phyloP scores from a whole-genome alignment of 2,113 vertebrate genomes.

The Laticauda colubrina region DNA sequence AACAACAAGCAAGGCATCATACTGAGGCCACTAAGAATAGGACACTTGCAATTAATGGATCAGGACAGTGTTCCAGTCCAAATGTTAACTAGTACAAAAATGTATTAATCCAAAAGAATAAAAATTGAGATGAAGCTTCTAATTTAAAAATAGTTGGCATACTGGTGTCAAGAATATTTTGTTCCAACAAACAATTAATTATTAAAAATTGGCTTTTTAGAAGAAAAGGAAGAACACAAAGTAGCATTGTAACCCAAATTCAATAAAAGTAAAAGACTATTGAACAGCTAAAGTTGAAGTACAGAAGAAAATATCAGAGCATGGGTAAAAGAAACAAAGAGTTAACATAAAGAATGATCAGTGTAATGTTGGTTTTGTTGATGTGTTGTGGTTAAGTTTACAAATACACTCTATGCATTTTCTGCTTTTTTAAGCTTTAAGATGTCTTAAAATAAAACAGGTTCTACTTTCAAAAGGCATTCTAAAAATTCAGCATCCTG shows the following conservation, averaged over 20 bases:
- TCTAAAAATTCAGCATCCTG: not conserved
- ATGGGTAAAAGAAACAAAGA: not conserved
- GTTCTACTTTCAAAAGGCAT: not conserved
- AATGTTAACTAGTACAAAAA: not conserved
- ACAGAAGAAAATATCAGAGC: not conserved
- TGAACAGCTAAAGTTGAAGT: not conserved
- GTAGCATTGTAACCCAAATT: not conserved
- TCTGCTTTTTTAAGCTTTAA: not conserved
- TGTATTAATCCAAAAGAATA: not conserved
- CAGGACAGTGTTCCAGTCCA: not conserved
- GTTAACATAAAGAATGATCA: not conserved
- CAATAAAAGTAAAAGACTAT: not conserved
- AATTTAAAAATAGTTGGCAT: not conserved
- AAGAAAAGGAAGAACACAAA: not conserved
- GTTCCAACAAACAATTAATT: not conserved
- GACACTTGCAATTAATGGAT: not conserved
- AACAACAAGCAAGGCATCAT: not conserved
- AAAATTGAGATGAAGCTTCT: not conserved
- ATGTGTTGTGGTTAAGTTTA: not conserved
- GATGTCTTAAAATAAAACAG: not conserved
- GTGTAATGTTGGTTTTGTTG: not conserved
- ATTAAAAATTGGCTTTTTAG: not conserved
- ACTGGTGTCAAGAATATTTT: not conserved
- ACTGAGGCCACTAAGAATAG: not conserved
- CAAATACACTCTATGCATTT: not conserved